These are phyloP conservation scores for Thelaira solivaga DNA, from an alignment of 2,888 invertebrate genomes.

Conservation along the genomic window DNA sequence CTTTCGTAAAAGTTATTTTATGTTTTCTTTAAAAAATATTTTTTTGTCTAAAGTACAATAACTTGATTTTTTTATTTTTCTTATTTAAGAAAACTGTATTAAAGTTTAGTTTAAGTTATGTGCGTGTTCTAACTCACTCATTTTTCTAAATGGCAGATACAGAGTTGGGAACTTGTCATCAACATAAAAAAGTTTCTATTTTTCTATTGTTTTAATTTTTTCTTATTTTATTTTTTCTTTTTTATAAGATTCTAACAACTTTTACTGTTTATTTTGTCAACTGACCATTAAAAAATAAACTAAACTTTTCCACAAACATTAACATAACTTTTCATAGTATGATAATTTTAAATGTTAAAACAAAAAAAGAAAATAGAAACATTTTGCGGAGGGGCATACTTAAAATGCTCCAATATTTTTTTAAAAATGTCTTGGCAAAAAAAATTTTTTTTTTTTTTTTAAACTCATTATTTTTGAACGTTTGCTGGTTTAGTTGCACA, in stretches of 20 bases:
- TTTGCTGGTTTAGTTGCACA: no score
- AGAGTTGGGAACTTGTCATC: conserved; percentile 40
- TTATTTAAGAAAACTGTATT: not conserved
- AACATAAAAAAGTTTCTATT: conserved; percentile 29
- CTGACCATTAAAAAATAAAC: conserved; percentile 28
- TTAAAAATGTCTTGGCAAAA: no score
- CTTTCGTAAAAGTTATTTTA: not conserved
- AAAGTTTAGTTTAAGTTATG: not conserved
- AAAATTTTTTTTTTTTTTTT: no score
- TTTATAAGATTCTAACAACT: not conserved
- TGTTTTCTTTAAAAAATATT: not conserved
- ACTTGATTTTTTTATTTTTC: not conserved
- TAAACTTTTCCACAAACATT: conserved; percentile 16
- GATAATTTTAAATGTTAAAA: not conserved
- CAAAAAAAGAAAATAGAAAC: no score
- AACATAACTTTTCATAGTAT: not conserved
- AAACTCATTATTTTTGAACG: no score
- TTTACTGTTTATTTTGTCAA: not conserved
- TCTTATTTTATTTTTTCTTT: not conserved
- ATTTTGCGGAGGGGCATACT: not conserved
- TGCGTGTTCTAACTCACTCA: not conserved
- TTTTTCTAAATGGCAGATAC: conserved; percentile 27
- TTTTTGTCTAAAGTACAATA: not conserved
- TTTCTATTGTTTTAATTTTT: not conserved
- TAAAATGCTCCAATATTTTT: no score